Base-by-base conservation (phyloP, 1,140 invertebrate genomes). In the Diorhabda sublineata region DNA sequence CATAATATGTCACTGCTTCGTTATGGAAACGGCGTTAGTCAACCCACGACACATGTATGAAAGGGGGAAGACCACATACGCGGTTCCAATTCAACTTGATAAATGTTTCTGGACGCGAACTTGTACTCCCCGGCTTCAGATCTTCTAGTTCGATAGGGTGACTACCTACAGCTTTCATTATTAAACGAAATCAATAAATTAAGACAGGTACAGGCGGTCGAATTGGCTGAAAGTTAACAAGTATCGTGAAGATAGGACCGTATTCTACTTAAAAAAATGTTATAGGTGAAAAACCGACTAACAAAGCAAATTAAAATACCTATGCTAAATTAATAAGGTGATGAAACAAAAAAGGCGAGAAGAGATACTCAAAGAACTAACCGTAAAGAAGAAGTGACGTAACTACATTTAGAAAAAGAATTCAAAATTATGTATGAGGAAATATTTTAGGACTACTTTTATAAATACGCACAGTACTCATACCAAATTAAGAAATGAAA, bases 151-250 rank as follows among this genome's bases (percentile, higher is more conserved):
- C 47, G 47, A 52, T 52, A 52, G 47, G 47, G 47, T n/a, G 47
- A 52, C 47, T 52, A 52, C 47, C 47, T 52, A 52, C 47, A n/a
- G 47, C 47, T 52, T 52, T 52, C n/a, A 52, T 52, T 52, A 52
- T 52, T 52, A 52, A 52, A 52, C 6, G 47, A 52, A 52, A 52
- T 52, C 47, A 52, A 52, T 52, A 52, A 52, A 52, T 52, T 52
- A 52, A 52, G 47, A 52, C 47, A 7, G 9, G 42, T 61, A 61
- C 59, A 43, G 9, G 59, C 59, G 59, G 59, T 61, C 59, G 26
- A 43, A 61, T 61, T 61, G 59, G 59, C 59, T 61, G 9, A 11
- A 41, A 41, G 26, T 41, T 61, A 61, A 42, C 42, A 42, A 52
- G 59, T 41, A 61, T 61, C 9, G 59, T 42, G 59, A 52, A 52